A percentile compares a stretch with the other conserved stretches of the same genome.
Evolutionary conservation across 1,140 invertebrate species (phyloP).

Genomic region (Brachionus rubens): DNA sequence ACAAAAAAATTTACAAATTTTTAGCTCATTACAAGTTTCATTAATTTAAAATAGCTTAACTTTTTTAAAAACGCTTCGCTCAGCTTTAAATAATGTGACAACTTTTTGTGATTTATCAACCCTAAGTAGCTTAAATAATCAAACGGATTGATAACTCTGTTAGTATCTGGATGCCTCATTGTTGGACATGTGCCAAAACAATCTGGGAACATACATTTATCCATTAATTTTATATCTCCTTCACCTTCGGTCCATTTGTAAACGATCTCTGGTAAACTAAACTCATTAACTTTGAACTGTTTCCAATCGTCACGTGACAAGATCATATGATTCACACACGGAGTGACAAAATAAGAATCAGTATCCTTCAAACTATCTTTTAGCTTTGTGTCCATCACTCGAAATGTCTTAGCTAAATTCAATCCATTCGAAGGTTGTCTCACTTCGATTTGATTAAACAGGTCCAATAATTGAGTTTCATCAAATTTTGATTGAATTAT

Average conservation of each 20-base stretch:
- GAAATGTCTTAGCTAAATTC: neutral
- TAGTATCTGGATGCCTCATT: neutral
- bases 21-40: slow-evolving; percentile 11
- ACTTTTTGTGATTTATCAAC: neutral
- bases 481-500: slow-evolving; percentile 25
- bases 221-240: neutral
- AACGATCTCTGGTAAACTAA: neutral
- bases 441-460: neutral
- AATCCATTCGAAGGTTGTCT: neutral
- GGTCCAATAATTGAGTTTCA: slow-evolving; percentile 23
- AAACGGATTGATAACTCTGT: neutral
- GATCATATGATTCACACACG: slow-evolving; percentile 18
- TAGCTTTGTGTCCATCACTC: neutral
- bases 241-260: neutral
- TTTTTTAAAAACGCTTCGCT: neutral
- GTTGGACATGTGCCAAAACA: slow-evolving; percentile 10
- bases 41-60: slow-evolving; percentile 16
- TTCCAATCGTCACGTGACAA: slow-evolving; percentile 28
- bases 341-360: neutral
- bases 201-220: slow-evolving; percentile 20
- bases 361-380: neutral
- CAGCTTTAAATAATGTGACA: neutral
- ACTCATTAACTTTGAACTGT: neutral
- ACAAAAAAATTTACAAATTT: neutral
- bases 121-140: slow-evolving; percentile 31